Conservation (phyloP, 2,888 invertebrate genomes). For the Nymphalis polychloros region DNA sequence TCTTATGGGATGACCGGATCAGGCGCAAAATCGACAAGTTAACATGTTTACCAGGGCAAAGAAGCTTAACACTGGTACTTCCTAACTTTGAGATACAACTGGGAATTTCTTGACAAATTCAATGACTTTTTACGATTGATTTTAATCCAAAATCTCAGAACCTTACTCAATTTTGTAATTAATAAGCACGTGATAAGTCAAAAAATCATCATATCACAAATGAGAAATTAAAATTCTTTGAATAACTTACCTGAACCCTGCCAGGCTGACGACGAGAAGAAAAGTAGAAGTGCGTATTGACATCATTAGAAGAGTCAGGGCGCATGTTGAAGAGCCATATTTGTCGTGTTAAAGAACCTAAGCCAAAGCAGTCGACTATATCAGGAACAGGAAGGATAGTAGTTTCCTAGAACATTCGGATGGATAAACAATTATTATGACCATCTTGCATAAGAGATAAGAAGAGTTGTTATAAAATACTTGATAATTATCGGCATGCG, state of each 20-base stretch:
- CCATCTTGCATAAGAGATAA: no score
- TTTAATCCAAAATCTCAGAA: no score
- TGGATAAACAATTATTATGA: neutral
- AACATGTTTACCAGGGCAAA: no score
- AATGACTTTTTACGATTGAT: no score
- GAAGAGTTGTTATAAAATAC: no score
- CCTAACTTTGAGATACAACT: no score
- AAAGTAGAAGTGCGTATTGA: slow-evolving; percentile 78
- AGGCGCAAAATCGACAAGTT: no score
- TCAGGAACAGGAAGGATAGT: slow-evolving; percentile 49
- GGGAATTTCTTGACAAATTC: no score
- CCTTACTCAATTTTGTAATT: no score
- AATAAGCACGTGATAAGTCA: neutral
- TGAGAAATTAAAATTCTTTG: neutral
- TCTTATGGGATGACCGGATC: no score
- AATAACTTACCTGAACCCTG: slow-evolving; percentile 64
- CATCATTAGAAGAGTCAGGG: slow-evolving; percentile 62
- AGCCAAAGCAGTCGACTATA: slow-evolving; percentile 77
- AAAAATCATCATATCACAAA: neutral
- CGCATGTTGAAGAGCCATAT: slow-evolving; percentile 71
- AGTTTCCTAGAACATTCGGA: slow-evolving; percentile 39
- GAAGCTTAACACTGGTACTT: no score
- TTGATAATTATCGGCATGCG: no score
- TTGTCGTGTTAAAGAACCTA: slow-evolving; percentile 63
- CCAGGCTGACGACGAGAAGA: slow-evolving; percentile 63